A percentile compares a stretch with the other conserved stretches of the same genome.
phyloP scores from a whole-genome alignment of 2,113 vertebrate species.

The Melanocharis versteri region DNA sequence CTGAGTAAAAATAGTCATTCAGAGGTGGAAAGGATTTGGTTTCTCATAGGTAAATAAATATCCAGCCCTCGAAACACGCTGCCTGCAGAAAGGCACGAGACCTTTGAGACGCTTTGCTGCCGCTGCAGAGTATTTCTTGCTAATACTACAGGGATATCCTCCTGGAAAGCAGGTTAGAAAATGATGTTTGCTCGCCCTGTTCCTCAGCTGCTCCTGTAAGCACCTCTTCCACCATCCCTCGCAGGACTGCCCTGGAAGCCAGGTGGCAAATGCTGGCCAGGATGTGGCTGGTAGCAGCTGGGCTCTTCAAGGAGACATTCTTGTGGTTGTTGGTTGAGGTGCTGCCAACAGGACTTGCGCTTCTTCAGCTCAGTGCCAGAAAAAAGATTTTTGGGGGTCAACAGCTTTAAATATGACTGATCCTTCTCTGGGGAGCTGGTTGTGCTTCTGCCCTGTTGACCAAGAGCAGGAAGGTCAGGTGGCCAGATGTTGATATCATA shows the following conservation, averaged over 20 bases:
- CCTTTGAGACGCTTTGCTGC: background rate
- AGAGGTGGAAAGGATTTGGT: background rate
- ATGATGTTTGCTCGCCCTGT: background rate
- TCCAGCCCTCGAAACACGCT: background rate
- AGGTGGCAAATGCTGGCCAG: background rate
- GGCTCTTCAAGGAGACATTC: background rate
- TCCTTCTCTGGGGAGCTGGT: background rate
- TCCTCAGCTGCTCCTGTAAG: background rate
- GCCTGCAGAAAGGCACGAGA: background rate
- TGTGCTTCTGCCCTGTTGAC: background rate
- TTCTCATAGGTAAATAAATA: background rate
- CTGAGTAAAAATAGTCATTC: background rate
- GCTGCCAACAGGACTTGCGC: background rate
- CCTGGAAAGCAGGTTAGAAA: background rate
- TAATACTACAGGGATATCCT: background rate
- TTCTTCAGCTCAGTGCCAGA: background rate
- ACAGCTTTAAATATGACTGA: fast-evolving
- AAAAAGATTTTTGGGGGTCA: background rate
- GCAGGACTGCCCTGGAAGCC: background rate
- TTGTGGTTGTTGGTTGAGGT: fast-evolving
- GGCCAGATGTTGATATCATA: background rate
- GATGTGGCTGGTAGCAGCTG: background rate
- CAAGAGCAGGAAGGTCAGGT: background rate
- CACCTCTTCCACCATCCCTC: background rate
- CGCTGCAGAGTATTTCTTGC: background rate